Conservation (phyloP, 2,797 vertebrate genomes). For the Alfaro cultratus region DNA sequence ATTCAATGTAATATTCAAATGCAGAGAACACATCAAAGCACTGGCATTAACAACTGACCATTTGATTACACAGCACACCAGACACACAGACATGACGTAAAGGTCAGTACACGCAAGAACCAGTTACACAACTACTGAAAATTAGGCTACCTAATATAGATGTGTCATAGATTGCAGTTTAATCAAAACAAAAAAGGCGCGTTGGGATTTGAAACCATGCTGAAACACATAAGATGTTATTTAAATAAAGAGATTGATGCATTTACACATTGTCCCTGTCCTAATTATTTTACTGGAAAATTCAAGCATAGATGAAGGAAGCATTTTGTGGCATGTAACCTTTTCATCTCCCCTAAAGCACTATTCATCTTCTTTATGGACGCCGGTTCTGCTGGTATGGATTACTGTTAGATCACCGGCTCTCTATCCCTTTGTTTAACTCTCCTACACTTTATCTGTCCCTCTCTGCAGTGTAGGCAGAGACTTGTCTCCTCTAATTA, state of each 20-base stretch:
- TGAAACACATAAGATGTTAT: conserved; percentile 2
- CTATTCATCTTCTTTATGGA: conserved; percentile 61
- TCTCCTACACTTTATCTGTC: conserved; percentile 32
- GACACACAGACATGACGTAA: conserved; percentile 23
- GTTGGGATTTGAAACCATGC: conserved; percentile 4
- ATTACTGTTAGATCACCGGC: conserved; percentile 68
- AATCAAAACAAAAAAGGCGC: conserved; percentile 1
- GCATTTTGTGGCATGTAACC: conserved; percentile 65
- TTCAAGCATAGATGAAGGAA: conserved; percentile 63
- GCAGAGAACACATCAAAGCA: conserved; percentile 8
- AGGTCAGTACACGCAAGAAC: conserved; percentile 28
- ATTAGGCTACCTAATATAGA: conserved; percentile 6
- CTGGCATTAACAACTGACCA: conserved; percentile 17
- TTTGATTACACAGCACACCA: conserved; percentile 33
- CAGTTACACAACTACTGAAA: conserved; percentile 13
- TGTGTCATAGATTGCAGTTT: background rate
- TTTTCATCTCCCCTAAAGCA: conserved; percentile 72
- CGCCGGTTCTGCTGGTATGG: conserved; percentile 62
- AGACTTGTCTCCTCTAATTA: conserved; percentile 73
- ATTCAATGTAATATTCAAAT: conserved; percentile 4
- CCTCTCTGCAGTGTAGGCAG: conserved; percentile 63
- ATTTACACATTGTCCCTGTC: conserved; percentile 41
- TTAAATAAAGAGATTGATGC: conserved; percentile 12
- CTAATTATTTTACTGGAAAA: conserved; percentile 53
- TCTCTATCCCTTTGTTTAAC: conserved; percentile 29